Percentiles rank a stretch among this genome's conserved stretches.
These are phyloP conservation scores for Oscheius myriophilus DNA, from an alignment of 2,888 invertebrate genomes.

Conservation along the genomic window DNA sequence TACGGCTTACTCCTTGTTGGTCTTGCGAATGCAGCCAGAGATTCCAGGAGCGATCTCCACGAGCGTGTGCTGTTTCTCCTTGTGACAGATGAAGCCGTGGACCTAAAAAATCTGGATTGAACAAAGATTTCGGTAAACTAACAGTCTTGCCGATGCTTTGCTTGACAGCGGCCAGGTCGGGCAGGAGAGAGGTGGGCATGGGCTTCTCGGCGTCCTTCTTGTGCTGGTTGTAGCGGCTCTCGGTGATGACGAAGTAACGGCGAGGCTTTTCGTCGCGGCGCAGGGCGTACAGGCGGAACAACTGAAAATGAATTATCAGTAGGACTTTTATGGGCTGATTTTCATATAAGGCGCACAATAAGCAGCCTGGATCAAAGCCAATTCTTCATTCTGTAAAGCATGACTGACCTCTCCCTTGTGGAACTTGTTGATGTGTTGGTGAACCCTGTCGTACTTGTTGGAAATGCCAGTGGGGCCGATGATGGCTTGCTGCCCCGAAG, in stretches of 20 bases:
- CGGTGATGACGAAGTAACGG: slow-evolving; percentile 32
- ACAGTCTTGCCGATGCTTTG: slow-evolving; percentile 2
- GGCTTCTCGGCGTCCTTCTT: slow-evolving; percentile 14
- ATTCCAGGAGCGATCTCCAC: slow-evolving; percentile 48
- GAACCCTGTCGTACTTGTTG: slow-evolving; percentile 38
- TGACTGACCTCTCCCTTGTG: slow-evolving; percentile 29
- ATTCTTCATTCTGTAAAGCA: neutral
- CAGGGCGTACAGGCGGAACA: neutral
- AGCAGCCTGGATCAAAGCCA: too few species aligned
- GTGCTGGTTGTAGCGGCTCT: slow-evolving; percentile 19
- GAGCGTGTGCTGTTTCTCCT: slow-evolving; percentile 26
- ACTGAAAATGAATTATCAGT: too few species aligned
- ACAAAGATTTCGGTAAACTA: neutral
- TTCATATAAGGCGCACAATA: too few species aligned
- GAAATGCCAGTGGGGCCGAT: slow-evolving; percentile 43
- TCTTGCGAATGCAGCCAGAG: slow-evolving; percentile 25
- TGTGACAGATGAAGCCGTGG: slow-evolving; percentile 36
- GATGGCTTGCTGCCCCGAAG: slow-evolving; percentile 42
- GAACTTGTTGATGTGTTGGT: slow-evolving; percentile 30
- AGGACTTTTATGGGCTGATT: neutral
- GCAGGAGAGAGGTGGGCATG: slow-evolving; percentile 11
- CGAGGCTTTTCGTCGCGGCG: slow-evolving; percentile 29
- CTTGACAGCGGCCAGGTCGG: neutral
- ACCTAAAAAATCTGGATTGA: slow-evolving; percentile 5
- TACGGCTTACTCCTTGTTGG: neutral